phyloP scores from a whole-genome alignment of 2,797 vertebrate genomes.

The Hoplostethus mediterraneus region DNA sequence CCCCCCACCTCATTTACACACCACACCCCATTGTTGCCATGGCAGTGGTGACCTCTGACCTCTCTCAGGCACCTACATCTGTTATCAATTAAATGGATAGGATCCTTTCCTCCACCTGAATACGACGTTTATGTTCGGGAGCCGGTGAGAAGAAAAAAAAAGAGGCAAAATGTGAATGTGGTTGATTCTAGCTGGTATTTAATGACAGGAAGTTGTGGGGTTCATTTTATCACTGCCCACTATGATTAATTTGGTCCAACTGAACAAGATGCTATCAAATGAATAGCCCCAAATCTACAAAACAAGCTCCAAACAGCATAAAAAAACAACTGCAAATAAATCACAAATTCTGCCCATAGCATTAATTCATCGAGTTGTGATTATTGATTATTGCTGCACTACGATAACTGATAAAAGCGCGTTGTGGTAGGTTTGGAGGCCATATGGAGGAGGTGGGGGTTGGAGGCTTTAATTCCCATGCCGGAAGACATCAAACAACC shows the following conservation, averaged over 20 bases:
- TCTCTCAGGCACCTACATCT: constrained; percentile 84
- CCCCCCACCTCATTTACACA: constrained; percentile 69
- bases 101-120: constrained; percentile 64
- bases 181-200: constrained; percentile 40
- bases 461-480: constrained; percentile 23
- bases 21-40: constrained; percentile 76
- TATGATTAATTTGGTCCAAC: neutral
- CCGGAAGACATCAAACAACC: constrained; percentile 60
- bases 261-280: neutral
- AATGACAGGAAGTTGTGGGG: constrained; percentile 32
- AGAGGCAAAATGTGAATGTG: constrained; percentile 36
- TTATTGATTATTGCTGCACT: too few species aligned
- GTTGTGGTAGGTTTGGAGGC: neutral
- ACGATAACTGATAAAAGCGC: neutral
- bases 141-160: neutral
- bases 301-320: constrained; percentile 15
- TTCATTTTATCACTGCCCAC: constrained; percentile 15
- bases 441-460: constrained; percentile 15
- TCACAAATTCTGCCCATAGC: neutral
- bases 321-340: neutral
- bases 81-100: constrained; percentile 84
- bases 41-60: constrained; percentile 83
- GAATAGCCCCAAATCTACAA: constrained; percentile 4
- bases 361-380: neutral
- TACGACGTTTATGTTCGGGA: constrained; percentile 15